phyloP scores from a whole-genome alignment of 2,888 invertebrate genomes.

The Drosophila neonasuta region DNA sequence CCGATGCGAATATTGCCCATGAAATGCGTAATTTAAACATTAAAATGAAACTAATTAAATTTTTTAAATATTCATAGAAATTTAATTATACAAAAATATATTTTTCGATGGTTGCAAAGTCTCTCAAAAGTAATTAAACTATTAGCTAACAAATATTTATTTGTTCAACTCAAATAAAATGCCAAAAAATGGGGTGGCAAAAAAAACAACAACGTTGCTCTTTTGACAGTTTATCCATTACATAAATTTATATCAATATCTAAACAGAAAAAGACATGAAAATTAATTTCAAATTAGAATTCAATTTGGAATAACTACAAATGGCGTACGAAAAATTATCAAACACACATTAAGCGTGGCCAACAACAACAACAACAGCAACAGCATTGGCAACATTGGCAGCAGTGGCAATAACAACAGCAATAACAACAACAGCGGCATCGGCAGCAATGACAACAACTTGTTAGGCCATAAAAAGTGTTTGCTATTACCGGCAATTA shows the following conservation, averaged over 20 bases:
- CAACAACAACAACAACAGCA: conserved; percentile 23
- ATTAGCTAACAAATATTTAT: neutral
- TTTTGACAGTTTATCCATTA: conserved; percentile 6
- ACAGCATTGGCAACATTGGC: neutral
- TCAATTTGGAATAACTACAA: conserved; percentile 50
- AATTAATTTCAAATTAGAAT: conserved; percentile 57
- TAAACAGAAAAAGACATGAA: conserved; percentile 21
- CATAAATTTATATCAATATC: conserved; percentile 17
- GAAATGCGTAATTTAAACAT: neutral
- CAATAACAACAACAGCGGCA: conserved; percentile 13
- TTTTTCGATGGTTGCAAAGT: neutral
- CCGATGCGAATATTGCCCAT: conserved; percentile 2
- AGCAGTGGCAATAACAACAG: conserved; percentile 4
- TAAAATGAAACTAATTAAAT: neutral
- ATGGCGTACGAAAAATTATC: conserved; percentile 44
- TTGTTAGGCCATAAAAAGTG: conserved; percentile 61
- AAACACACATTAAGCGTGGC: conserved; percentile 48
- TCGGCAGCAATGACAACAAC: conserved; percentile 36
- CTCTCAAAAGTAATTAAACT: neutral
- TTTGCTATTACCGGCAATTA: conserved; percentile 66
- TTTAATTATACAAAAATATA: neutral
- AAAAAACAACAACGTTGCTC: neutral
- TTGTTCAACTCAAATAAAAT: conserved; percentile 1
- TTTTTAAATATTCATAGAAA: neutral
- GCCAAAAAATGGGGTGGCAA: too few relatives aligned